Base-by-base conservation (phyloP, 2,797 vertebrate species). In the Zenarchopterus dispar region DNA sequence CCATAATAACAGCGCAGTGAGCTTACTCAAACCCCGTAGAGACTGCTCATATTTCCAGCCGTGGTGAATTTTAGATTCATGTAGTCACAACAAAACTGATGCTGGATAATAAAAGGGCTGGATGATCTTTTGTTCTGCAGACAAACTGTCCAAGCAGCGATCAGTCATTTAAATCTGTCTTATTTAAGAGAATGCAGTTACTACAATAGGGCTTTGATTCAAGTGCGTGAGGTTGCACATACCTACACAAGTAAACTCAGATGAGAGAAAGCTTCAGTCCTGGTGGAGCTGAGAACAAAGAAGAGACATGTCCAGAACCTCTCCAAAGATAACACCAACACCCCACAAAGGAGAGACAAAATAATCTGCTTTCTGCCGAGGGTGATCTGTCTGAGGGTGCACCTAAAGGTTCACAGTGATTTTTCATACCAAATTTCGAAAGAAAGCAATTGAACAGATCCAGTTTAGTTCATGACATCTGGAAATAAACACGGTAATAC, bases 11-110 rank as follows among this genome's bases (percentile, higher is more conserved):
- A 78, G 75, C 23, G 56, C 48, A 56, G 45, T 6, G n/a, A 46
- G 50, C 43, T 72, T 31, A 18, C 57, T 60, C 9, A 17, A 22
- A 46, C 75, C 73, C 75, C 78, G 41, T 17, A 57, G 83, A 81
- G 84, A 56, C 39, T 2, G 44, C 75, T 89, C 78, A 19, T 24
- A 62, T 87, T 90, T 81, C 83, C 67, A 74, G 59, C 56, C 26
- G 48, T 75, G 79, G 75, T 77, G 66, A 89, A 77, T 70, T 68
- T 24, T 22, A 67, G 62, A 84, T 84, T 84, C 42, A 77, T 70
- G 57, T 60, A 84, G 80, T 85, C 80, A 84, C 64, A 89, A 80
- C 78, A 86, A 76, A 86, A 69, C 33, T 62, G 72, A 83, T 78
- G 64, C 64, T 46, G 45, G 55, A 44, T 70, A 67, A 77, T 46